Percentiles rank a stretch among this genome's conserved stretches.
Conservation (phyloP, 2,797 vertebrate species). For the Limnodromus scolopaceus region DNA sequence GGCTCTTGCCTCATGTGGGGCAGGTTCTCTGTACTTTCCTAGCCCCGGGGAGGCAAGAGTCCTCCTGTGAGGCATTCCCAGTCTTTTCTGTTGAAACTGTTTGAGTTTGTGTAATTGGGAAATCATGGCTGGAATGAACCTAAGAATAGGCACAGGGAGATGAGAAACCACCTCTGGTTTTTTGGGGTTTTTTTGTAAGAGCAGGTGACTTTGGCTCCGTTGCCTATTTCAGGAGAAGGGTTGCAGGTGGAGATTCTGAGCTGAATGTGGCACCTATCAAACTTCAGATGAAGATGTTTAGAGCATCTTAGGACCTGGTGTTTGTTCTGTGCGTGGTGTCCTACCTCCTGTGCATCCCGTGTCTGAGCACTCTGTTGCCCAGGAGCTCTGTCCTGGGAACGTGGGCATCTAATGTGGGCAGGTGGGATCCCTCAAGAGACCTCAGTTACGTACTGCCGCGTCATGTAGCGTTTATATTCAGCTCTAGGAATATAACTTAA, state of each 20-base stretch:
- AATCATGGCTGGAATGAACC: constrained; percentile 6
- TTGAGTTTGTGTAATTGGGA: constrained; percentile 19
- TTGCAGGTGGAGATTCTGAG: background rate
- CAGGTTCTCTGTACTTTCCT: constrained; percentile 58
- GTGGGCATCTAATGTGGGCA: accelerated
- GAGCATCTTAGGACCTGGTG: background rate
- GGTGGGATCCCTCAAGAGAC: background rate
- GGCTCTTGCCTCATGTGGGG: constrained; percentile 21
- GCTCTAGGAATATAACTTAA: background rate
- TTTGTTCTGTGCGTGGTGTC: accelerated
- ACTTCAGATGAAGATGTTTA: background rate
- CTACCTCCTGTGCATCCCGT: accelerated
- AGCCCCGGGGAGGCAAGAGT: constrained; percentile 2
- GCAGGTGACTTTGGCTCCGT: background rate
- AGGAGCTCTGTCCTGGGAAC: background rate
- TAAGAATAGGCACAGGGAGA: background rate
- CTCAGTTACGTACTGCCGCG: accelerated
- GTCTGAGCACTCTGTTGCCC: background rate
- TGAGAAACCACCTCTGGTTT: background rate
- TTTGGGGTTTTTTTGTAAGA: background rate
- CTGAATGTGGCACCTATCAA: background rate
- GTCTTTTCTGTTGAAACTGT: constrained; percentile 52
- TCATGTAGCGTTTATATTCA: accelerated
- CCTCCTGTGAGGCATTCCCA: constrained; percentile 22
- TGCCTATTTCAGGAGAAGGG: background rate